Evolutionary conservation across 1,140 invertebrate genomes (phyloP), one percentile per base, ranked within the genome.

Genomic region (Cyrtorhinus lividipennis): DNA sequence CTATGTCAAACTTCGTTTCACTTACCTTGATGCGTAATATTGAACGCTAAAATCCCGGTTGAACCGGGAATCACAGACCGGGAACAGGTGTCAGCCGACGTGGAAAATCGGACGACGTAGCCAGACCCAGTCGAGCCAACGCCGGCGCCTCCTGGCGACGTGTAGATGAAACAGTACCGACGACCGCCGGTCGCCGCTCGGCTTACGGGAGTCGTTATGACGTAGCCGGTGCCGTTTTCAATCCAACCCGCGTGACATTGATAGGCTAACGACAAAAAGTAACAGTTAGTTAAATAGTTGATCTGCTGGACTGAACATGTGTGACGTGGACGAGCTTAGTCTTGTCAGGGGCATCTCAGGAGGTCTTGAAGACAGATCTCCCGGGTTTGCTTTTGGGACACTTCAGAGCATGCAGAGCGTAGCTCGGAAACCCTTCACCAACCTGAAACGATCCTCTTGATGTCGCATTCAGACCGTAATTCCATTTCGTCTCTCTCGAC

Each of bases 211-310:
- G 75, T 74, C 8, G 74, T 74, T n/a, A 78, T 75, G 57, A 78
- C 68, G 66, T 73, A 77, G 64, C 71, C 71, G 5, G 72, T 73
- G 13, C 72, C 73, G 60, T 75, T 76, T 22, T 77, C 76, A 59
- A 74, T 70, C 76, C 76, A 79, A 24, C 70, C 71, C 24, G 77
- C 78, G 62, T 78, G 77, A 65, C 78, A 79, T n/a, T 75, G 72
- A 64, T 78, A 79, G 25, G 73, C 77, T 78, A 67, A 2, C n/a
- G n/a, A n/a, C n/a, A n/a, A n/a, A n/a, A n/a, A n/a, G n/a, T n/a
- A n/a, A n/a, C n/a, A n/a, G n/a, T n/a, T n/a, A n/a, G n/a, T n/a
- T n/a, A n/a, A n/a, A n/a, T n/a, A n/a, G n/a, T n/a, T n/a, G n/a
- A n/a, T n/a, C n/a, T n/a, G n/a, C n/a, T n/a, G n/a, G n/a, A n/a